A percentile compares a stretch with the other conserved stretches of the same genome.
These are phyloP conservation scores for Rhagophthalmus giganteus DNA, from an alignment of 2,888 invertebrate species.

Conservation along the genomic window DNA sequence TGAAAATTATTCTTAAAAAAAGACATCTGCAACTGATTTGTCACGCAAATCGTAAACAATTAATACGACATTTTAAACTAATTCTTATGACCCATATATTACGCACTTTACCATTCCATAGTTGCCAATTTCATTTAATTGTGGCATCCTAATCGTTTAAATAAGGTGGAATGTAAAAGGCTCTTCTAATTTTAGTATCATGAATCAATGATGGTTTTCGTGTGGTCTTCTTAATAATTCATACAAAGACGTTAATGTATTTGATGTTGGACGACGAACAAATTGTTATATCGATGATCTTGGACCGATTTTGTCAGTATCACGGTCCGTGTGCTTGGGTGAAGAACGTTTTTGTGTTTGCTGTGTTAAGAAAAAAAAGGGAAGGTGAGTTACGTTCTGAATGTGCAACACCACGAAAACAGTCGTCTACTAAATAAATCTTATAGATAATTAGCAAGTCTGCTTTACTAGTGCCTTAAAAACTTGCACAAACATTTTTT, in stretches of 20 bases:
- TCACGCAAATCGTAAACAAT: neutral
- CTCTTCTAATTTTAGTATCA: slow-evolving; percentile 20
- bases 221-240: too few relatives aligned
- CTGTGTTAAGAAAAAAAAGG: neutral
- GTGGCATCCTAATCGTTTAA: slow-evolving; percentile 12
- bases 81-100: slow-evolving; percentile 13
- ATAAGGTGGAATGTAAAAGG: slow-evolving; percentile 14
- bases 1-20: neutral
- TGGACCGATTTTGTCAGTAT: slow-evolving; percentile 10
- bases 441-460: too few relatives aligned
- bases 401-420: too few relatives aligned
- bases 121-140: slow-evolving; percentile 20
- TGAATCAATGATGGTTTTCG: slow-evolving; percentile 13
- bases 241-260: too few relatives aligned
- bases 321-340: slow-evolving; percentile 3
- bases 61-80: neutral
- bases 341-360: neutral
- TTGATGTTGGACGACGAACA: too few relatives aligned
- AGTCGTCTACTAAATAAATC: too few relatives aligned
- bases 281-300: neutral
- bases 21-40: neutral
- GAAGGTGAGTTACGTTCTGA: neutral
- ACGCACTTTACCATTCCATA: slow-evolving; percentile 2
- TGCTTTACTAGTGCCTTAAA: too few relatives aligned
- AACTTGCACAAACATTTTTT: too few relatives aligned